phyloP scores from a whole-genome alignment of 2,888 invertebrate species.

The Leptopilina syphax region DNA sequence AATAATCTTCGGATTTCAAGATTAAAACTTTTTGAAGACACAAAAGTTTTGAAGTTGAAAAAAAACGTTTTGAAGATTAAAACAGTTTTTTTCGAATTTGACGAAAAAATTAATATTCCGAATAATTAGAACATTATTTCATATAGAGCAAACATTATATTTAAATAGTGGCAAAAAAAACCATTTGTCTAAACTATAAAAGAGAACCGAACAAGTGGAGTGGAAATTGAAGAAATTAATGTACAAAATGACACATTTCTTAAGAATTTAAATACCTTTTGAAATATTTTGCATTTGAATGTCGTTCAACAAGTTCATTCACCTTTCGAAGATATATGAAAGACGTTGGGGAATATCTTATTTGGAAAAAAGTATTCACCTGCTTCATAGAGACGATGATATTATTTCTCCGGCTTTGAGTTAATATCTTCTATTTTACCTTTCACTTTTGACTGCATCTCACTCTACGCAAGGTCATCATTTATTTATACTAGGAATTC shows the following conservation, averaged over 20 bases:
- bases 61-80: too few species aligned
- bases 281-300: conserved; percentile 11
- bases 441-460: conserved; percentile 23
- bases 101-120: too few species aligned
- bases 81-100: too few species aligned
- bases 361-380: background rate
- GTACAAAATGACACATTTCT: background rate
- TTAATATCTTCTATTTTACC: background rate
- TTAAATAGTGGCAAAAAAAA: background rate
- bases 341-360: background rate
- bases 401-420: background rate
- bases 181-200: background rate
- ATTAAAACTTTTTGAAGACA: too few species aligned
- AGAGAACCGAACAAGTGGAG: background rate
- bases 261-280: background rate
- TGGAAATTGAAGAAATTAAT: background rate
- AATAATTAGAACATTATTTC: too few species aligned
- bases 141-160: background rate
- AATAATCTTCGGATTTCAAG: too few species aligned
- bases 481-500: background rate
- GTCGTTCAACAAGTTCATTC: conserved; percentile 5
- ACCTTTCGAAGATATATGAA: background rate
- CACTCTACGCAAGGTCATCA: background rate
- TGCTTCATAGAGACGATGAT: background rate
- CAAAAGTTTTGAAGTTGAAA: too few species aligned